Evolutionary conservation across 2,888 invertebrate genomes (phyloP).

Genomic region (Corbicula japonica): DNA sequence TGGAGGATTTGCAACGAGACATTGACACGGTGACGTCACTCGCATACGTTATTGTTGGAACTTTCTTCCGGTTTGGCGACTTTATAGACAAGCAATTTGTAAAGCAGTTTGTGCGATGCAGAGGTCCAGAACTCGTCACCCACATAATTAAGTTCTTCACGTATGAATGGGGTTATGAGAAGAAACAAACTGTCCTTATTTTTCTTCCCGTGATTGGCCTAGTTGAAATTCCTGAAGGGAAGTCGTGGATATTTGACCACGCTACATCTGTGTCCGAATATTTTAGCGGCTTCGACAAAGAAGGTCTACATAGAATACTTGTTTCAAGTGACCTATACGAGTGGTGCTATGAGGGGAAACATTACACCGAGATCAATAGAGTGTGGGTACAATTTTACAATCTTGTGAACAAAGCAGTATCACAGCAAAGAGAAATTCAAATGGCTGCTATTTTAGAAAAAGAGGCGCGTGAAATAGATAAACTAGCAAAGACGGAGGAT

Average conservation of each 20-base stretch:
- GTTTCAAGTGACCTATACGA: constrained; percentile 32
- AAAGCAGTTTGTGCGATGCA: constrained; percentile 71
- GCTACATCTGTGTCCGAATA: constrained; percentile 60
- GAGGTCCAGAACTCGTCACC: constrained; percentile 73
- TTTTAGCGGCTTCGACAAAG: constrained; percentile 52
- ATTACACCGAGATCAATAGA: constrained; percentile 42
- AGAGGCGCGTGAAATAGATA: constrained; percentile 72
- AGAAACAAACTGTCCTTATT: constrained; percentile 53
- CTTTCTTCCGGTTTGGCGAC: constrained; percentile 68
- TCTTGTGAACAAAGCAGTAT: constrained; percentile 60
- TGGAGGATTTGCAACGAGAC: constrained; percentile 54
- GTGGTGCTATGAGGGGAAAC: constrained; percentile 38
- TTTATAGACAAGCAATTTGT: constrained; percentile 71
- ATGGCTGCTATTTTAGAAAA: constrained; percentile 73
- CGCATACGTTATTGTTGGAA: constrained; percentile 61
- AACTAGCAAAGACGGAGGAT: constrained; percentile 72
- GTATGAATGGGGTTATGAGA: constrained; percentile 34
- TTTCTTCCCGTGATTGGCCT: constrained; percentile 77
- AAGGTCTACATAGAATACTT: constrained; percentile 43
- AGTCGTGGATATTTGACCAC: constrained; percentile 77
- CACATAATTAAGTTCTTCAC: constrained; percentile 65
- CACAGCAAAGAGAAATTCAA: constrained; percentile 66
- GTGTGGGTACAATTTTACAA: constrained; percentile 71
- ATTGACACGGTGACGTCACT: constrained; percentile 52
- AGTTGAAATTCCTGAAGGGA: constrained; percentile 69